Conservation (phyloP, 1,140 invertebrate species). For the Panagrolaimus sp. region DNA sequence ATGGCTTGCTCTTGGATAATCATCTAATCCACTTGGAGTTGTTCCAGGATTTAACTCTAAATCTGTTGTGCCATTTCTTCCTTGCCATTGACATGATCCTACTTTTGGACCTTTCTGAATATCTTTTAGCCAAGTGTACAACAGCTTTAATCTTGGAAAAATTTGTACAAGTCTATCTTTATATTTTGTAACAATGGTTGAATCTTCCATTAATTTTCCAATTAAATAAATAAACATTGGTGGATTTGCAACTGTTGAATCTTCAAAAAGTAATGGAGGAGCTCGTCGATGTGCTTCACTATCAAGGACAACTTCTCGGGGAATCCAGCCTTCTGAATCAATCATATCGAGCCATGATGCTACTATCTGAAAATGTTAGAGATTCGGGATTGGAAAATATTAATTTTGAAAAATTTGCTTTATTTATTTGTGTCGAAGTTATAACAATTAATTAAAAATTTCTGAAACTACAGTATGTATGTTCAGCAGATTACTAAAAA, state of each 20-base stretch:
- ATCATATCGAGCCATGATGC: slow-evolving; percentile 91
- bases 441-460: no score
- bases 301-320: slow-evolving; percentile 83
- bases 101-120: slow-evolving; percentile 77
- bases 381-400: no score
- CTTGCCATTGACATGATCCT: slow-evolving; percentile 67
- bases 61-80: slow-evolving; percentile 70
- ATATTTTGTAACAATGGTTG: slow-evolving; percentile 51
- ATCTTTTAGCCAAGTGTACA: slow-evolving; percentile 91
- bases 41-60: slow-evolving; percentile 92
- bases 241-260: slow-evolving; percentile 74
- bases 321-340: slow-evolving; percentile 94
- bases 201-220: slow-evolving; percentile 28
- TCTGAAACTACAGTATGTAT: no score
- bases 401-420: no score
- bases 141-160: slow-evolving; percentile 69
- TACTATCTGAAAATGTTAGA: slow-evolving; percentile 59
- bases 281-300: slow-evolving; percentile 66
- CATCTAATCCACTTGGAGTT: slow-evolving; percentile 88
- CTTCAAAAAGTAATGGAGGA: slow-evolving; percentile 88
- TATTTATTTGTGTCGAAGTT: no score
- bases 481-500: no score
- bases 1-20: slow-evolving; percentile 93
- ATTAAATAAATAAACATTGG: slow-evolving; percentile 53
- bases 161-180: slow-evolving; percentile 59